Percentiles rank a stretch among this genome's conserved stretches.
Evolutionary conservation across 2,888 invertebrate genomes (phyloP).

Genomic region (Lithodes maja): DNA sequence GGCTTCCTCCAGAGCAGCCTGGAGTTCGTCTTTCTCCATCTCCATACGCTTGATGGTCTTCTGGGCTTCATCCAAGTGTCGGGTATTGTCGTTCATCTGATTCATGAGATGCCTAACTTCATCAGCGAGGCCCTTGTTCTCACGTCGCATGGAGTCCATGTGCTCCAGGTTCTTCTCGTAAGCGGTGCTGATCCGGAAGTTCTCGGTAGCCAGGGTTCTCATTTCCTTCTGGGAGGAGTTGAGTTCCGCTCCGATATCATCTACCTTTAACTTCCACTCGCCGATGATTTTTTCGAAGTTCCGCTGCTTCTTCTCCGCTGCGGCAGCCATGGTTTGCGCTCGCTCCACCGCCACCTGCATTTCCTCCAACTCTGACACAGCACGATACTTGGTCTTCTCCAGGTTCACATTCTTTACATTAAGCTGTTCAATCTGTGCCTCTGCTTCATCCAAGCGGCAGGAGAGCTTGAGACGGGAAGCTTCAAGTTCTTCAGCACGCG

Average conservation of each 20-base stretch:
- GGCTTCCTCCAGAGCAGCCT: slow-evolving; percentile 71
- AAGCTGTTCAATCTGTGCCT: too few relatives aligned
- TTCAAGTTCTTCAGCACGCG: too few relatives aligned
- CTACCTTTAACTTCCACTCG: slow-evolving; percentile 74
- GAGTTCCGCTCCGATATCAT: slow-evolving; percentile 76
- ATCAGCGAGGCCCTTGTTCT: slow-evolving; percentile 79
- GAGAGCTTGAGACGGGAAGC: too few relatives aligned
- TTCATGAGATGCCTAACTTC: slow-evolving; percentile 79
- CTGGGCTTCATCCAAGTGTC: slow-evolving; percentile 77
- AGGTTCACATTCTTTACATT: too few relatives aligned
- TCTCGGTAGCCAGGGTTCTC: slow-evolving; percentile 78
- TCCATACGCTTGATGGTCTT: slow-evolving; percentile 75
- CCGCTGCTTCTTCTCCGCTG: too few relatives aligned
- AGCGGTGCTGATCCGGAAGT: slow-evolving; percentile 77
- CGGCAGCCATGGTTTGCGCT: slow-evolving; percentile 76
- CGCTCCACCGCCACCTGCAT: slow-evolving; percentile 92
- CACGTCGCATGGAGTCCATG: slow-evolving; percentile 77
- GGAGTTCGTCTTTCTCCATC: slow-evolving; percentile 79
- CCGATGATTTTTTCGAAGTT: slow-evolving; percentile 74
- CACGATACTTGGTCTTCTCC: too few relatives aligned
- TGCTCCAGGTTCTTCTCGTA: slow-evolving; percentile 76
- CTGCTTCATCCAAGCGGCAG: too few relatives aligned
- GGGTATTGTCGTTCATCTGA: slow-evolving; percentile 78
- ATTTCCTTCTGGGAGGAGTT: slow-evolving; percentile 78
- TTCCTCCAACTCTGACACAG: too few relatives aligned